These are phyloP conservation scores for Neodiprion fabricii DNA, from an alignment of 1,140 invertebrate genomes.

Conservation along the genomic window DNA sequence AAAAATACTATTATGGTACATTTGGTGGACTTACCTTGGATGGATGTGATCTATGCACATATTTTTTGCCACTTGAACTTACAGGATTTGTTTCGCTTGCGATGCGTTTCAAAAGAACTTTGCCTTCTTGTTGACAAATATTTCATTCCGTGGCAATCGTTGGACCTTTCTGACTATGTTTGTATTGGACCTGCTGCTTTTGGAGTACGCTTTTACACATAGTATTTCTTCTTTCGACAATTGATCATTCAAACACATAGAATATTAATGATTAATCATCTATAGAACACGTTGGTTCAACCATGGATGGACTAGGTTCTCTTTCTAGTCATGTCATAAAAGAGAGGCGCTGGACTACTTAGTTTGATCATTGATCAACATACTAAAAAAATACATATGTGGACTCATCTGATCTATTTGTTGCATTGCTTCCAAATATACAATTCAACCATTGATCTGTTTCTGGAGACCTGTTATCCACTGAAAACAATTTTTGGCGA, in stretches of 20 bases:
- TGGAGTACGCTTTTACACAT: background rate
- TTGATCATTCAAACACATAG: no score
- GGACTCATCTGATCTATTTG: background rate
- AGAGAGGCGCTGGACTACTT: no score
- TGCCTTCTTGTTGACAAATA: conserved; percentile 36
- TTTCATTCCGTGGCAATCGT: conserved; percentile 22
- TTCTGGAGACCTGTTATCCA: no score
- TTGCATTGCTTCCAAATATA: no score
- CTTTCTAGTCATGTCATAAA: no score
- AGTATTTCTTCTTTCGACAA: no score
- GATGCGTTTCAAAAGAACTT: conserved; percentile 10
- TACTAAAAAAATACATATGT: background rate
- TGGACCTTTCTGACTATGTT: conserved; percentile 16
- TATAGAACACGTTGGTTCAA: no score
- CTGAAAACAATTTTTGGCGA: background rate
- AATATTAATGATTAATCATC: no score
- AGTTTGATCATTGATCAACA: background rate
- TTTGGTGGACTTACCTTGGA: conserved; percentile 6
- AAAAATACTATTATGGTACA: background rate
- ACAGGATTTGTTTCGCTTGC: background rate
- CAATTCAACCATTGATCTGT: no score
- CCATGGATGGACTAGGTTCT: no score
- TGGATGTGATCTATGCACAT: conserved; percentile 1
- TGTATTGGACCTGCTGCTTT: background rate
- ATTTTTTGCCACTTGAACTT: background rate